Conservation (phyloP, 1,140 invertebrate genomes). For the Pissodes strobi region DNA sequence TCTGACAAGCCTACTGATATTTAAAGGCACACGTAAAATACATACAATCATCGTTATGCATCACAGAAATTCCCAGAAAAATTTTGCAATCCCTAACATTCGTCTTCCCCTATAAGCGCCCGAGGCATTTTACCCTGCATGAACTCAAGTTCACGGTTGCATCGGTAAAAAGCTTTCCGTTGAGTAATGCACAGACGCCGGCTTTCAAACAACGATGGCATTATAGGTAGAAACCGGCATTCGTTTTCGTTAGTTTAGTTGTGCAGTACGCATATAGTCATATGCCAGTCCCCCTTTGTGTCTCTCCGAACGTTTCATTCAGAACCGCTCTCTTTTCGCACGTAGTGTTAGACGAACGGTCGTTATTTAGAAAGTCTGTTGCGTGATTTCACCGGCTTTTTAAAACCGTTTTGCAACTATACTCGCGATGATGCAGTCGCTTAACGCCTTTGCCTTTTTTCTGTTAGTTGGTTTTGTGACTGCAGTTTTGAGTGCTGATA, state of each 20-base stretch:
- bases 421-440: background rate
- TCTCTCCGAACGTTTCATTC: constrained; percentile 3
- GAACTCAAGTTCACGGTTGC: constrained; percentile 8
- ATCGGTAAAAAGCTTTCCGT: constrained; percentile 1
- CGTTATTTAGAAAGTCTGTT: too few species aligned
- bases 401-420: too few species aligned
- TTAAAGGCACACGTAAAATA: too few species aligned
- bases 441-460: background rate
- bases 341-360: too few species aligned
- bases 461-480: background rate
- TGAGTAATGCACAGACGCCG: constrained; percentile 9
- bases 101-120: too few species aligned
- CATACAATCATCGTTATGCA: too few species aligned
- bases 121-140: too few species aligned
- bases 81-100: too few species aligned
- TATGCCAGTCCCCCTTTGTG: constrained; percentile 1
- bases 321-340: background rate
- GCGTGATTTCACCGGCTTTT: too few species aligned
- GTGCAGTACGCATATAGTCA: constrained; percentile 6
- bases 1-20: too few species aligned
- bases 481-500: background rate
- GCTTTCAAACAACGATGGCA: background rate
- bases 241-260: too few species aligned
- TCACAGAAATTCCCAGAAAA: too few species aligned
- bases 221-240: constrained; percentile 12